Percentiles rank a stretch among this genome's conserved stretches.
Evolutionary conservation across 2,888 invertebrate genomes (phyloP).

Genomic region (Drosophila mercatorum): DNA sequence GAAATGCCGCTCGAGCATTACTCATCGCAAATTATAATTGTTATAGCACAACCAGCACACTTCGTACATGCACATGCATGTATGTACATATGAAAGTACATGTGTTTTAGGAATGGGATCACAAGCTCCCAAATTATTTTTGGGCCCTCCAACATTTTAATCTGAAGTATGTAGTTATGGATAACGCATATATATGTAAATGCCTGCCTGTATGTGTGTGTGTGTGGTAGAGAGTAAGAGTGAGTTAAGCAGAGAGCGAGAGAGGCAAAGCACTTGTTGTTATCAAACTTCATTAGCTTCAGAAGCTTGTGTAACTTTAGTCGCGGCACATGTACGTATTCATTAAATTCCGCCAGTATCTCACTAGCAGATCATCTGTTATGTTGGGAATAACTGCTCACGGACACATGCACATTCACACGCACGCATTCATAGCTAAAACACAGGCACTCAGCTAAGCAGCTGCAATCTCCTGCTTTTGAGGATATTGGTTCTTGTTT

Average conservation of each 20-base stretch:
- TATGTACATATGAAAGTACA: not conserved
- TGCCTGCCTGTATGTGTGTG: not conserved
- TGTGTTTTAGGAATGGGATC: slow-evolving; percentile 23
- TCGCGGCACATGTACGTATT: slow-evolving; percentile 17
- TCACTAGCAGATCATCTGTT: slow-evolving; percentile 25
- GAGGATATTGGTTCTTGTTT: slow-evolving; percentile 42
- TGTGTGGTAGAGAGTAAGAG: not conserved
- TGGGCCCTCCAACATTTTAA: slow-evolving; percentile 27
- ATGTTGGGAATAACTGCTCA: slow-evolving; percentile 1
- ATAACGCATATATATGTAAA: slow-evolving; percentile 30
- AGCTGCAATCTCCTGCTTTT: slow-evolving; percentile 34
- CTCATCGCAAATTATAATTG: slow-evolving; percentile 34
- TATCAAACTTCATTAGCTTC: slow-evolving; percentile 41
- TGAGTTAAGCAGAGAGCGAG: not conserved
- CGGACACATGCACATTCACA: slow-evolving; percentile 9
- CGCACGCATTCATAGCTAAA: slow-evolving; percentile 4
- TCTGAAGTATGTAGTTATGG: slow-evolving; percentile 23
- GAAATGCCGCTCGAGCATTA: slow-evolving; percentile 41
- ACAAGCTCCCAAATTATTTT: slow-evolving; percentile 39
- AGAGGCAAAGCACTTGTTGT: slow-evolving; percentile 49
- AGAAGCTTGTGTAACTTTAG: slow-evolving; percentile 30
- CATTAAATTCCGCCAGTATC: slow-evolving; percentile 23
- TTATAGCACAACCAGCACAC: not conserved
- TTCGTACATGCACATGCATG: not conserved
- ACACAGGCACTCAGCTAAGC: slow-evolving; percentile 12